A percentile compares a stretch with the other conserved stretches of the same genome.
Conservation (phyloP, 2,888 invertebrate species). For the Ophraella communa region DNA sequence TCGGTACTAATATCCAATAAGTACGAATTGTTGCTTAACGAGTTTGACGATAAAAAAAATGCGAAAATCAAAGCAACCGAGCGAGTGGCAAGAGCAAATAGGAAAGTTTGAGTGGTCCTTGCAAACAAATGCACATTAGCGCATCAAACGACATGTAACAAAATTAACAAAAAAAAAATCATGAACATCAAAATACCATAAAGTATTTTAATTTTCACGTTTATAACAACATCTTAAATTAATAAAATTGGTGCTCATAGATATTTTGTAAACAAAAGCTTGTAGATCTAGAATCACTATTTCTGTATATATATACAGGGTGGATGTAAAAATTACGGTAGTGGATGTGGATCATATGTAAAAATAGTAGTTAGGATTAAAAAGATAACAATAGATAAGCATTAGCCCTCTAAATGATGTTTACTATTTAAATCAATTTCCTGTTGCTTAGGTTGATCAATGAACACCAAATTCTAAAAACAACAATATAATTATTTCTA, state of each 20-base stretch:
- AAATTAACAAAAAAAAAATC: slow-evolving; percentile 40
- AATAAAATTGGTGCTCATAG: slow-evolving; percentile 30
- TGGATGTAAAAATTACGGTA: neutral
- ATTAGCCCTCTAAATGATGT: no score
- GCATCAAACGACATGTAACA: slow-evolving; percentile 60
- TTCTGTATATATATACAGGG: neutral
- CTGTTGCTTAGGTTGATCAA: slow-evolving; percentile 9
- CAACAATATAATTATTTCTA: slow-evolving; percentile 16
- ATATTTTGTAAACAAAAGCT: neutral
- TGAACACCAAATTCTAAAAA: slow-evolving; percentile 33
- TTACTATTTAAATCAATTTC: no score
- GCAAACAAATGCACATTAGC: slow-evolving; percentile 66
- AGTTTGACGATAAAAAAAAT: neutral
- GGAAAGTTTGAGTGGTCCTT: slow-evolving; percentile 84
- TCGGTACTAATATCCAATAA: no score
- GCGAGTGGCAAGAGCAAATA: slow-evolving; percentile 62
- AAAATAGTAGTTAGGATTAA: no score
- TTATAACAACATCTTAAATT: neutral
- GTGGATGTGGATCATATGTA: no score
- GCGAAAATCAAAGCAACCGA: slow-evolving; percentile 52
- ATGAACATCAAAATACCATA: slow-evolving; percentile 27
- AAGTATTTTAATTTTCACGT: slow-evolving; percentile 29
- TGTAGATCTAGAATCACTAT: neutral
- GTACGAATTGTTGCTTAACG: neutral
- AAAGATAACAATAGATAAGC: no score